Evolutionary conservation across 2,113 vertebrate genomes (phyloP), one percentile per base, ranked within the genome.

Genomic region (Malurus alboscapulatus): DNA sequence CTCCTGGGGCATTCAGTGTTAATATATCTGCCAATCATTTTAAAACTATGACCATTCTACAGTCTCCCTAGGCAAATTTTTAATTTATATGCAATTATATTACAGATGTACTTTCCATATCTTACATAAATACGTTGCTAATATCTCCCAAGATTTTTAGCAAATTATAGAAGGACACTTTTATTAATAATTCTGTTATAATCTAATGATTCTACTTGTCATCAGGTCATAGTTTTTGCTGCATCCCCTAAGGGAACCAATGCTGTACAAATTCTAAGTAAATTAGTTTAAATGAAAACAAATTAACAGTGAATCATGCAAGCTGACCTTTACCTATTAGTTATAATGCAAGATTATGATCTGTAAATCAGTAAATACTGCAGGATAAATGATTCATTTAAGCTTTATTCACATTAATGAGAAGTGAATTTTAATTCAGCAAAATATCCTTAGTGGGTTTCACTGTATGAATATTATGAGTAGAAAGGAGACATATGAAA

Each of bases 281-380:
- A 93, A 95, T 95, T 87, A 96, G 17, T 87, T 87, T 91, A 90
- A 92, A 96, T 80, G n/a, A 95, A 96, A 96, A 90, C 87, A 95
- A 90, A 94, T 95, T 81, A 87, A 82, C 36, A 59, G n/a, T 51
- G 45, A 90, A 82, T 95, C 50, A 62, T 66, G 67, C 51, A 91
- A 92, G 83, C 44, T 92, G 94, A 94, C 84, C 76, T 95, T 97
- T 94, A 92, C 54, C 53, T 84, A 50, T 62, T 92, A 82, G 68
- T 87, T 92, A 67, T 73, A 96, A 84, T 71, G 62, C 62, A 89
- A 91, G 71, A 83, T 48, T 73, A 55, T 73, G 92, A 91, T 67
- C 45, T 73, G 21, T 54, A 92, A 92, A 58, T 79, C 67, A 89
- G 71, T 92, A 96, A 94, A 92, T 87, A 74, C 26, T 66, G 29